These are phyloP conservation scores for Alitta virens DNA, from an alignment of 2,888 invertebrate genomes.

Conservation along the genomic window DNA sequence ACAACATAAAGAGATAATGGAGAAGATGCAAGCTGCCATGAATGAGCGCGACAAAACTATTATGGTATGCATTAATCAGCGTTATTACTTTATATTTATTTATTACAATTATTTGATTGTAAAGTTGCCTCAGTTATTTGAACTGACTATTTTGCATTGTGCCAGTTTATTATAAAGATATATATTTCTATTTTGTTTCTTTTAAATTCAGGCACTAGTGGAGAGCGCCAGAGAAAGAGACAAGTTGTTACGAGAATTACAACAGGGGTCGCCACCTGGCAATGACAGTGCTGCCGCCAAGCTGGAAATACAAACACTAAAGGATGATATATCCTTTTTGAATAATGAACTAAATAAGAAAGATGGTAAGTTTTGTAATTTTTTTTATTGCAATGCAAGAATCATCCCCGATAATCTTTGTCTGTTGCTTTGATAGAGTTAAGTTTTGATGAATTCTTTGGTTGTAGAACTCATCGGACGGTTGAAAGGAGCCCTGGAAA, in stretches of 20 bases:
- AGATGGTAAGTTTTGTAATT: constrained; percentile 21
- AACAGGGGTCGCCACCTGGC: neutral
- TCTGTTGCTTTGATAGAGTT: too few relatives aligned
- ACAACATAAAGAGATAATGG: constrained; percentile 29
- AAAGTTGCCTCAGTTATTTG: neutral
- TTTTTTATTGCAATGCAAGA: neutral
- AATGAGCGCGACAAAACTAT: constrained; percentile 37
- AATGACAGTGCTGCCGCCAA: constrained; percentile 10
- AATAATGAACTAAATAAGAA: constrained; percentile 29
- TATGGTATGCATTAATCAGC: constrained; percentile 20
- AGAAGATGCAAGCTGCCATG: constrained; percentile 31
- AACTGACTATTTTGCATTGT: neutral
- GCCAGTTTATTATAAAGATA: neutral
- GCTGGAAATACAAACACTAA: constrained; percentile 25
- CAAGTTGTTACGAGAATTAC: constrained; percentile 30
- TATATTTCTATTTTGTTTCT: too few relatives aligned
- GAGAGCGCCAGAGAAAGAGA: constrained; percentile 39
- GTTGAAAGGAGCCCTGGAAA: constrained; percentile 8
- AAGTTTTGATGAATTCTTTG: too few relatives aligned
- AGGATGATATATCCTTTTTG: constrained; percentile 28
- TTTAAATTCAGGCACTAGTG: constrained; percentile 30
- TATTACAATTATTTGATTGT: neutral
- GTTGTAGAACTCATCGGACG: constrained; percentile 18
- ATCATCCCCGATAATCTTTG: neutral
- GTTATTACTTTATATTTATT: too few relatives aligned